Evolutionary conservation across 2,888 invertebrate species (phyloP), one percentile per base, ranked within the genome.

Genomic region (Poecilobothrus nobilitatus): DNA sequence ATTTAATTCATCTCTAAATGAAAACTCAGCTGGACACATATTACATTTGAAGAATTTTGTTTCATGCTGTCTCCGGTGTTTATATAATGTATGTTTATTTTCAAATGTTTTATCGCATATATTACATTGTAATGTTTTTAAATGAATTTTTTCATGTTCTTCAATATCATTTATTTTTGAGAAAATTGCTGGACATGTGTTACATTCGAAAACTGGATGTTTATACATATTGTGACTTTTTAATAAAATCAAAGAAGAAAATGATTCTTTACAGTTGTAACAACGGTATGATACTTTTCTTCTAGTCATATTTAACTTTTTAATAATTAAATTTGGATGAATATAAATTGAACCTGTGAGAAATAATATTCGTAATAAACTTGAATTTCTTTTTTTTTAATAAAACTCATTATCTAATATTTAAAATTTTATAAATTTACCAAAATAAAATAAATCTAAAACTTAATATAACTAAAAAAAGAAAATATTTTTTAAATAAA

Each of bases 111-210:
- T 53, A 4, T 53, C 53, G 15, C 53, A 53, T 15, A 53, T 12
- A 53, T 53, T 53, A n/a, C 53, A 53, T 18, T 53, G 53, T 53
- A 53, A 53, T 53, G 53, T 53, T 53, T 53, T 53, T n/a, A 53
- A 53, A 53, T 53, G 53, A 53, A 53, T 53, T 53, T 53, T 53
- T 53, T 53, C 53, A 18, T 53, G 53, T 18, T 53, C 53, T n/a
- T 53, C 18, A 1, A 53, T 2, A 18, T 53, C 53, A 18, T 18
- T 18, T 53, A 18, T 53, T 53, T 53, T 53, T 12, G 53, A 53
- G 18, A 53, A 53, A 6, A 53, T 53, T 18, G 53, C 53, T 18
- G 53, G 53, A 18, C 53, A 53, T 53, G 53, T 53, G 18, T 53
- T 53, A n/a, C 53, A 53, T 18, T 53, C 53, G 15, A 18, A 53